These are phyloP conservation scores for Zeuzera pyrina DNA, from an alignment of 2,888 invertebrate genomes.

Conservation along the genomic window DNA sequence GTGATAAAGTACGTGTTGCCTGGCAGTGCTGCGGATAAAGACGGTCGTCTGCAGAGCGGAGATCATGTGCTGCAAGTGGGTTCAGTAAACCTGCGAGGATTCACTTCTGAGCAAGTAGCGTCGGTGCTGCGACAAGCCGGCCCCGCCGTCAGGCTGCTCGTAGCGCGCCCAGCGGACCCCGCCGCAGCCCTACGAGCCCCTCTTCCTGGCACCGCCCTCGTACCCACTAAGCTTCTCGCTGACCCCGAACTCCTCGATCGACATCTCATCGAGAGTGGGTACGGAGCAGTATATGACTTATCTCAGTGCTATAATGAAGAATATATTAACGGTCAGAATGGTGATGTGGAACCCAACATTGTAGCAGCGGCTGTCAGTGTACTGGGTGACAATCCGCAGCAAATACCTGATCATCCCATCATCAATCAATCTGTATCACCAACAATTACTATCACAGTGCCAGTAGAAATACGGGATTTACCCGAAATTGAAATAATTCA, in stretches of 20 bases:
- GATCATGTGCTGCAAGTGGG: conserved; percentile 98
- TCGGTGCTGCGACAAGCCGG: conserved; percentile 81
- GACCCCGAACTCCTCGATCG: conserved; percentile 93
- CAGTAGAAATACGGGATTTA: conserved; percentile 74
- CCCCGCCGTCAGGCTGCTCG: conserved; percentile 89
- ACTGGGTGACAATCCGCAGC: conserved; percentile 55
- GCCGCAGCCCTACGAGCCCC: conserved; percentile 83
- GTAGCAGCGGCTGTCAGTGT: conserved; percentile 61
- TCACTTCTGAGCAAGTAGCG: conserved; percentile 94
- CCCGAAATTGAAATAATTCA: conserved; percentile 94
- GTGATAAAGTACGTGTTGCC: conserved; percentile 98
- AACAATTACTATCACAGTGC: conserved; percentile 63
- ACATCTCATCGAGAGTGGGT: conserved; percentile 85
- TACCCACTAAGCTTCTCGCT: conserved; percentile 92
- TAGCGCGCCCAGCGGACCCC: conserved; percentile 94
- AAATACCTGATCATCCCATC: conserved; percentile 50
- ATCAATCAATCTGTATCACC: conserved; percentile 47
- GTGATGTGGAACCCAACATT: conserved; percentile 31
- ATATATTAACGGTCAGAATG: conserved; percentile 52
- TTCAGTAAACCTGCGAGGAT: conserved; percentile 94
- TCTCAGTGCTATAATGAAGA: conserved; percentile 50
- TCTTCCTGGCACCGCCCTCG: conserved; percentile 88
- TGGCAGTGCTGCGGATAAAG: conserved; percentile 96
- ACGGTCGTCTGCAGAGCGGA: conserved; percentile 95
- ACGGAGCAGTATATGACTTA: conserved; percentile 72